These are phyloP conservation scores for Orchesella cincta DNA, from an alignment of 1,140 invertebrate genomes.

Conservation along the genomic window DNA sequence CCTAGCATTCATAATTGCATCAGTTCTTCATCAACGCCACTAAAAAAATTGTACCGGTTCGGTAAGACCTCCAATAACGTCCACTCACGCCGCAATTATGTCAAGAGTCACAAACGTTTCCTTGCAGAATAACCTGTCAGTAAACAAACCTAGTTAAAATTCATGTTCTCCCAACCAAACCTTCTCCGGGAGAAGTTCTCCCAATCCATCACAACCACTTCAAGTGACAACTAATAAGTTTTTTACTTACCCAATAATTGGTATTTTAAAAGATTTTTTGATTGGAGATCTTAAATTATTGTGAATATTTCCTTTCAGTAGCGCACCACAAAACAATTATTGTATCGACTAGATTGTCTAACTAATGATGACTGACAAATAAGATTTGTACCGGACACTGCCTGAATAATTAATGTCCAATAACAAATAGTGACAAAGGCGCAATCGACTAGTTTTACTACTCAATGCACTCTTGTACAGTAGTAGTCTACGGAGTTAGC, in stretches of 20 bases:
- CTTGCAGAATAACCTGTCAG: not conserved
- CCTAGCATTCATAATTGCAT: not conserved
- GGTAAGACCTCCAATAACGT: not conserved
- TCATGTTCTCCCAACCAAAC: not conserved
- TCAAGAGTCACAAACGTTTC: not conserved
- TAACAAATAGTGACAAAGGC: too few species aligned
- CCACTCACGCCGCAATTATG: not conserved
- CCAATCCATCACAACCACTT: not conserved
- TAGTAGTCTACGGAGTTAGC: too few species aligned
- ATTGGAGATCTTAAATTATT: too few species aligned
- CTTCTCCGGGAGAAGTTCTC: not conserved
- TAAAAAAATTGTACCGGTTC: not conserved
- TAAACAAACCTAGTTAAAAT: not conserved
- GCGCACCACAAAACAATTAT: too few species aligned
- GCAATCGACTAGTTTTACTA: too few species aligned
- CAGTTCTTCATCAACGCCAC: not conserved
- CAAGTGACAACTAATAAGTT: not conserved
- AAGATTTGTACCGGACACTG: too few species aligned
- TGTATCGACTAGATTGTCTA: too few species aligned
- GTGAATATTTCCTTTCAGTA: too few species aligned
- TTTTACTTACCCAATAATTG: not conserved
- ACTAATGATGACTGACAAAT: too few species aligned
- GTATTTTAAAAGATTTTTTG: too few species aligned
- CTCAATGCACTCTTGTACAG: too few species aligned
- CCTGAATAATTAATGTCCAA: too few species aligned